Evolutionary conservation across 2,888 invertebrate species (phyloP), one percentile per base, ranked within the genome.

Genomic region (Lasioglossum vierecki): DNA sequence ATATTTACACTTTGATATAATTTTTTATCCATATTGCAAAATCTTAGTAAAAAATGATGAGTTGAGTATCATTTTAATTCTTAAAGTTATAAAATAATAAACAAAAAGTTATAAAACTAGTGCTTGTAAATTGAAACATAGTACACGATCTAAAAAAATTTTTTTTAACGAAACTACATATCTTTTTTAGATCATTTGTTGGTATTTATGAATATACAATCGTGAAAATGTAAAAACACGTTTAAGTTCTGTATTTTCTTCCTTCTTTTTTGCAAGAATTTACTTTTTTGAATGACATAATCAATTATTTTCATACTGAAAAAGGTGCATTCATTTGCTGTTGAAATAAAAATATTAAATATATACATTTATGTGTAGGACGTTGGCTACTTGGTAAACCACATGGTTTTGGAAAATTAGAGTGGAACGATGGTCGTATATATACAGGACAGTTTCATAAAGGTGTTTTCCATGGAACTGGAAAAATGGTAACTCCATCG

Each of bases 301-400:
- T 60, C 5, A 60, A 13, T 60, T 60, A 30, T 60, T 26, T 60
- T 15, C 2, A 30, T 26, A 60, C 2, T 26, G 5, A 60, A 26
- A 30, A 63, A 63, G 13, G 15, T 63, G 13, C 15, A 63, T 26
- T 26, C 15, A 13, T 63, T 13, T 60, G 26, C 26, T 26, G 5
- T 60, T 35, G 1, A 9, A 66, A 66, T 66, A 30, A 66, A 35
- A 35, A 49, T 22, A 60, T 9, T 66, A 30, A 30, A 30, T 30
- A 35, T 30, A 35, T 66, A 35, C 35, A 9, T 68, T 77, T 26
- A 76, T 78, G 71, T 49, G 73, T 76, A 95, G 95, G 98, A 0
- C 96, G 97, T 82, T 99, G 98, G 98, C 94, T 97, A 84, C 97
- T 97, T 93, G 98, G 98, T 0, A 97, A 98, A 93, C 96, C 98